A percentile compares a stretch with the other conserved stretches of the same genome.
phyloP scores from a whole-genome alignment of 92 coral and sea anemone genomes.

The Palythoa heliodiscus region DNA sequence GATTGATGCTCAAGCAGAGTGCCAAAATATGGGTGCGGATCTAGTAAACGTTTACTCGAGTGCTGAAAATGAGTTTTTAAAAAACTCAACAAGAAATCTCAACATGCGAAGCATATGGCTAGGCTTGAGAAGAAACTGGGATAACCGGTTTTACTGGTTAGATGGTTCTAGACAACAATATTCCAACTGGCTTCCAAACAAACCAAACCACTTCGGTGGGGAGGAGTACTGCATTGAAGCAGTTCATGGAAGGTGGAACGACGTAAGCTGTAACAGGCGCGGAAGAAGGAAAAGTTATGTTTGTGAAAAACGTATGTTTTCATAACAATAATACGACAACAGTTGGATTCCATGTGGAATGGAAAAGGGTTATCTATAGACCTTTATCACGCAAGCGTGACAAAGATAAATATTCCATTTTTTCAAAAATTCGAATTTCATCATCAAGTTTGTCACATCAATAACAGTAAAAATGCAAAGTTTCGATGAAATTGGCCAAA shows the following conservation, averaged over 20 bases:
- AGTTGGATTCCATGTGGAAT: background rate
- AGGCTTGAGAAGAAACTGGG: background rate
- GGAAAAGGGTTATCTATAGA: too few species aligned
- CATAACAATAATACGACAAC: background rate
- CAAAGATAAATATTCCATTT: too few species aligned
- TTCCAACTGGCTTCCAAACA: background rate
- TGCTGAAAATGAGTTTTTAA: slow-evolving; percentile 25
- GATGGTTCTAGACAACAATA: slow-evolving; percentile 19
- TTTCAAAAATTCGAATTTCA: too few species aligned
- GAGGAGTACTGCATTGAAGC: background rate
- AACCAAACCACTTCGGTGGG: background rate
- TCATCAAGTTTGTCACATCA: too few species aligned
- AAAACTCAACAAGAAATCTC: background rate
- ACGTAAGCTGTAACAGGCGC: background rate
- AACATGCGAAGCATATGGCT: background rate
- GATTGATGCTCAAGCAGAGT: slow-evolving; percentile 16
- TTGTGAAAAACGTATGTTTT: slow-evolving; percentile 22
- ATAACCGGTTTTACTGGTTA: slow-evolving; percentile 31
- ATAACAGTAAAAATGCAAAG: too few species aligned
- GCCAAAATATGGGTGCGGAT: slow-evolving; percentile 30
- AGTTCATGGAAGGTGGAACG: background rate
- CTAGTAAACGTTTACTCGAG: background rate
- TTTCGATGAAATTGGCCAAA: too few species aligned
- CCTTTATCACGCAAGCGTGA: too few species aligned
- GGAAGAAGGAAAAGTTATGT: background rate